A percentile compares a stretch with the other conserved stretches of the same genome.
Evolutionary conservation across 2,888 invertebrate species (phyloP).

Genomic region (Poecilus cupreus): DNA sequence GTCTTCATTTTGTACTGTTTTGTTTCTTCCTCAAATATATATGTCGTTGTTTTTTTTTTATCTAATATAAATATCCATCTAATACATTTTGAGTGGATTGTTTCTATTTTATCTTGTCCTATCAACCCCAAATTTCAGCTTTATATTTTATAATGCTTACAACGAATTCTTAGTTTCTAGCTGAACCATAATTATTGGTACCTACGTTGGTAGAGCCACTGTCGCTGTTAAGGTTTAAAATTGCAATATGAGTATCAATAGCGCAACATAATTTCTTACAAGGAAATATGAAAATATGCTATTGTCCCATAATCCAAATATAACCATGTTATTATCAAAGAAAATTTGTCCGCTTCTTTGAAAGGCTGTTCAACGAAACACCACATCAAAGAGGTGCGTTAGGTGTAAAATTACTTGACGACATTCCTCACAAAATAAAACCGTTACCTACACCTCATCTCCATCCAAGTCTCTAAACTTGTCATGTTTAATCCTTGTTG

Average conservation of each 20-base stretch:
- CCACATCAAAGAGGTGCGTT: not conserved
- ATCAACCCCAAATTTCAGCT: too few species aligned
- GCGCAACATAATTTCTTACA: not conserved
- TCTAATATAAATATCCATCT: too few species aligned
- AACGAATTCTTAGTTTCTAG: too few species aligned
- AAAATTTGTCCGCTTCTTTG: not conserved
- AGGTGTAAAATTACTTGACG: conserved; percentile 19
- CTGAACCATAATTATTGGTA: too few species aligned
- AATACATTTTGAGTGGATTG: too few species aligned
- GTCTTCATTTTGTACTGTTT: too few species aligned
- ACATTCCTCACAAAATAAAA: not conserved
- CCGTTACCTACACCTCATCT: not conserved
- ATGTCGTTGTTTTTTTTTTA: too few species aligned
- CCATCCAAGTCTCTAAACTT: not conserved
- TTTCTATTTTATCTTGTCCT: too few species aligned
- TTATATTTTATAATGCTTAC: too few species aligned
- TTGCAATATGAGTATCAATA: not conserved
- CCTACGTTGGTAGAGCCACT: too few species aligned
- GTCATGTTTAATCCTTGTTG: conserved; percentile 9
- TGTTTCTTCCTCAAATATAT: too few species aligned
- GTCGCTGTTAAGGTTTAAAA: not conserved
- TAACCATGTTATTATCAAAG: not conserved
- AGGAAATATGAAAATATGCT: conserved; percentile 2
- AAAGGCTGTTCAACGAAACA: not conserved
- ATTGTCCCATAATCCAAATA: not conserved